A percentile compares a stretch with the other conserved stretches of the same genome.
Evolutionary conservation across 2,113 vertebrate species (phyloP).

Genomic region (Leuciscus idus): DNA sequence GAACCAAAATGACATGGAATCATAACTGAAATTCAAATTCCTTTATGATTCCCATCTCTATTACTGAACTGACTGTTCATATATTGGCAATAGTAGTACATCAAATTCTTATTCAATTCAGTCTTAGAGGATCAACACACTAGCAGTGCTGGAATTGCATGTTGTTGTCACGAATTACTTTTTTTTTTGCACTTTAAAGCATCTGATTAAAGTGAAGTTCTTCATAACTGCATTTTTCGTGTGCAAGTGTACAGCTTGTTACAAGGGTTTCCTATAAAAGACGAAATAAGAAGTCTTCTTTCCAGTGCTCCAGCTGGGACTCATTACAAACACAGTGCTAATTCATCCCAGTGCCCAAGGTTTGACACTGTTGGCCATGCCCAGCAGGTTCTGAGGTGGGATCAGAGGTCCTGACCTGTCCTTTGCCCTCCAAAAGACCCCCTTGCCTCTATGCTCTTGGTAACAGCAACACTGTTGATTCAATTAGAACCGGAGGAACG

Average conservation of each 20-base stretch:
- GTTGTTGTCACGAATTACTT: not conserved
- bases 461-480: slow-evolving; percentile 55
- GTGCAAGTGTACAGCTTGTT: not conserved
- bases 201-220: not conserved
- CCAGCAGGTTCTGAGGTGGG: slow-evolving; percentile 58
- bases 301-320: slow-evolving; percentile 51
- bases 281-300: slow-evolving; percentile 5
- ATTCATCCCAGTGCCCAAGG: slow-evolving; percentile 44
- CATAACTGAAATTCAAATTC: not conserved
- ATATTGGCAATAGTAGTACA: not conserved
- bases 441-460: slow-evolving; percentile 20
- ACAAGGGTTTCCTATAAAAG: not conserved
- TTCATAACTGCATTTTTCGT: not conserved
- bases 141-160: not conserved
- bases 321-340: slow-evolving; percentile 55
- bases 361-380: slow-evolving; percentile 53
- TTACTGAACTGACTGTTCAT: not conserved
- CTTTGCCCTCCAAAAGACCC: slow-evolving; percentile 46
- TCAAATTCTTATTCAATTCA: not conserved
- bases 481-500: slow-evolving; percentile 42
- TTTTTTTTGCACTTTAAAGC: not conserved
- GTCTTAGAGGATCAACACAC: not conserved
- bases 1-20: not conserved
- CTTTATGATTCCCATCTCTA: too few relatives aligned
- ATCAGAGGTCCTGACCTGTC: slow-evolving; percentile 53